A percentile compares a stretch with the other conserved stretches of the same genome.
phyloP scores from a whole-genome alignment of 64 coral and sea anemone genomes.

The Actinia tenebrosa region DNA sequence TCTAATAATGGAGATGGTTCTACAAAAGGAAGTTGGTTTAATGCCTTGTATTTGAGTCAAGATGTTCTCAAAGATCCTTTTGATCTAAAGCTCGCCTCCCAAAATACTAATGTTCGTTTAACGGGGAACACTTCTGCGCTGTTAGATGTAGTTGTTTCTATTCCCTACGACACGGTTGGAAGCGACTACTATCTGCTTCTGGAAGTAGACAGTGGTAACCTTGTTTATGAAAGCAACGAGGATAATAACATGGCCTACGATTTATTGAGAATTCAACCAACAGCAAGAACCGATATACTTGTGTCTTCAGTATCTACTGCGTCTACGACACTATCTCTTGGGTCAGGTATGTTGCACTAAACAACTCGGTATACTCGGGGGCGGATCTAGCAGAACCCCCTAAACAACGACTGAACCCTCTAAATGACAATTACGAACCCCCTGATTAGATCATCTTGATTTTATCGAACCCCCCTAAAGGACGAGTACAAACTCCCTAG shows the following conservation, averaged over 20 bases:
- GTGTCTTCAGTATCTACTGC: constrained; percentile 45
- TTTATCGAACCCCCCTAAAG: too few relatives aligned
- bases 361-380: too few relatives aligned
- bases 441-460: too few relatives aligned
- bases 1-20: constrained; percentile 47
- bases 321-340: neutral
- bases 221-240: constrained; percentile 62
- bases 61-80: constrained; percentile 75
- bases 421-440: too few relatives aligned
- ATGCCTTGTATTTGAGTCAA: constrained; percentile 65
- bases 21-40: constrained; percentile 39
- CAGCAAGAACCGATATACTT: constrained; percentile 57
- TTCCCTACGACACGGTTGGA: constrained; percentile 68
- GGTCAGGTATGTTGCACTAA: constrained; percentile 10
- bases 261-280: constrained; percentile 42
- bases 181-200: constrained; percentile 64
- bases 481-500: too few relatives aligned
- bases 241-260: constrained; percentile 50
- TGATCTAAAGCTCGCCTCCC: constrained; percentile 54
- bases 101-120: constrained; percentile 17
- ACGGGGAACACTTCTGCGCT: constrained; percentile 24
- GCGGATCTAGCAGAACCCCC: too few relatives aligned
- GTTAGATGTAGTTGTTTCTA: constrained; percentile 32
- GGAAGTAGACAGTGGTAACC: constrained; percentile 58
- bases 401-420: too few relatives aligned